Conservation (phyloP, 1,140 invertebrate species). For the Dysdera silvatica region DNA sequence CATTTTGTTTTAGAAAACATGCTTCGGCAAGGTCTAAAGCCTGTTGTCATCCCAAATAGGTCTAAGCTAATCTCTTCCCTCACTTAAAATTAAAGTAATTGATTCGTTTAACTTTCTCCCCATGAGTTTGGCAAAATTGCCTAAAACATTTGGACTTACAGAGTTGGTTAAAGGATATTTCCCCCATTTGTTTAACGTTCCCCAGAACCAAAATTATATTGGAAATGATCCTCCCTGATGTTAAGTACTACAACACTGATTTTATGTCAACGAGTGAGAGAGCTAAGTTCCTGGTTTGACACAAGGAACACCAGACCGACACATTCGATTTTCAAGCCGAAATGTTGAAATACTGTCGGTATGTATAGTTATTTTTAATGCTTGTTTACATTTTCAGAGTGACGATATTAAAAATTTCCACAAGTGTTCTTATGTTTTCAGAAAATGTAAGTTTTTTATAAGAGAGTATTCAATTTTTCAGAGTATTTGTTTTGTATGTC, state of each 20-base stretch:
- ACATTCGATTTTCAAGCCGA: background rate
- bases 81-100: conserved; percentile 1
- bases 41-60: background rate
- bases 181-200: conserved; percentile 7
- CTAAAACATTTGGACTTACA: conserved; percentile 6
- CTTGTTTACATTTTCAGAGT: too few species aligned
- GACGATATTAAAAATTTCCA: too few species aligned
- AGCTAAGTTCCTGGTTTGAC: background rate
- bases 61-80: background rate
- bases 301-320: background rate
- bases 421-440: too few species aligned
- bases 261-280: background rate
- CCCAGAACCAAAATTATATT: background rate
- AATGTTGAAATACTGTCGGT: background rate
- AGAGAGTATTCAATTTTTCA: too few species aligned
- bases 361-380: too few species aligned
- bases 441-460: too few species aligned
- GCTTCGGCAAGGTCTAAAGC: background rate
- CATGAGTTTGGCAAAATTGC: background rate
- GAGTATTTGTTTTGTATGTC: too few species aligned
- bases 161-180: conserved; percentile 14
- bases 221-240: background rate
- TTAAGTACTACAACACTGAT: background rate
- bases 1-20: conserved; percentile 12
- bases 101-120: conserved; percentile 13